A percentile compares a stretch with the other conserved stretches of the same genome.
Conservation (phyloP, 2,888 invertebrate species). For the Geophilus truncorum region DNA sequence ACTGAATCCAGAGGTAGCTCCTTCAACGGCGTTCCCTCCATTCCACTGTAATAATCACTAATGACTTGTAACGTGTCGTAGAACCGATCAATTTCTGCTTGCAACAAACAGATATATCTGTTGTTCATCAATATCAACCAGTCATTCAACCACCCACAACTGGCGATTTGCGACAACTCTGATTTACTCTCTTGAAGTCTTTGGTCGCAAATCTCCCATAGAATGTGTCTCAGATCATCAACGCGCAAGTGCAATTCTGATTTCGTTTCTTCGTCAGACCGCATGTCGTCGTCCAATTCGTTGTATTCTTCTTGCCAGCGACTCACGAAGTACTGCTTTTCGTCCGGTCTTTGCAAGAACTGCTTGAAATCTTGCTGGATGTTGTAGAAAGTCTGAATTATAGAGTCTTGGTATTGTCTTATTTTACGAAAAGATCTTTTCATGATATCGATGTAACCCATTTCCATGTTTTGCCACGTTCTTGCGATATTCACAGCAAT, state of each 20-base stretch:
- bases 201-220: conserved; percentile 15
- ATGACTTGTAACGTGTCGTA: conserved; percentile 1
- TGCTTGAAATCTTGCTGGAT: conserved; percentile 11
- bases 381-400: neutral
- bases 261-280: conserved; percentile 25
- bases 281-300: neutral
- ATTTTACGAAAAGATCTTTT: conserved; percentile 10
- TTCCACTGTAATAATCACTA: neutral
- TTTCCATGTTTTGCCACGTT: conserved; percentile 30
- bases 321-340: conserved; percentile 7
- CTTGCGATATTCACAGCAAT: neutral
- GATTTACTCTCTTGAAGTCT: conserved; percentile 2
- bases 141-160: conserved; percentile 14
- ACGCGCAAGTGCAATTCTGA: conserved; percentile 3
- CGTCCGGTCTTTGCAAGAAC: neutral
- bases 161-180: conserved; percentile 7
- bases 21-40: neutral
- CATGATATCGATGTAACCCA: neutral
- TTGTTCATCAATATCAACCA: conserved; percentile 6
- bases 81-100: conserved; percentile 31
- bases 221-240: neutral
- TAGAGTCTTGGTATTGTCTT: neutral
- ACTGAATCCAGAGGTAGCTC: neutral
- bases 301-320: conserved; percentile 21
- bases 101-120: conserved; percentile 15